Evolutionary conservation across 2,113 vertebrate species (phyloP).

Genomic region (Irena cyanogastra): DNA sequence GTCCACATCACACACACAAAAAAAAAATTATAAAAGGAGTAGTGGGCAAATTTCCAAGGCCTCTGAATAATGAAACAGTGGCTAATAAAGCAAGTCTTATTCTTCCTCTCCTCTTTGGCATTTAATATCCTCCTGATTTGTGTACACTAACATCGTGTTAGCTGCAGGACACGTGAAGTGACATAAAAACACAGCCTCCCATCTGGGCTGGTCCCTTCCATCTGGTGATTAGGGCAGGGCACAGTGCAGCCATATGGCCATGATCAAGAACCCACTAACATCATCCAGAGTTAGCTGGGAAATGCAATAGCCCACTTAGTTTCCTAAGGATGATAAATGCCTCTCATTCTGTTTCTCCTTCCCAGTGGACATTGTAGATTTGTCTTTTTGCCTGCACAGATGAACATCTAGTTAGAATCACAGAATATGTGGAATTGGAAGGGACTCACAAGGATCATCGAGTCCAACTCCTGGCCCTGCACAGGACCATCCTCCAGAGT

Average conservation of each 20-base stretch:
- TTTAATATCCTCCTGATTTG: background rate
- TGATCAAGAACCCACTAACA: constrained; percentile 2
- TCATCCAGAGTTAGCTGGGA: background rate
- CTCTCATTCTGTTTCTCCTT: constrained; percentile 7
- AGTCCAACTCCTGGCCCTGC: background rate
- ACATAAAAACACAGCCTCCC: background rate
- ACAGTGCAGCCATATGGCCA: background rate
- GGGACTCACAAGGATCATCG: background rate
- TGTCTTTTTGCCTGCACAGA: background rate
- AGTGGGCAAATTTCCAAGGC: background rate
- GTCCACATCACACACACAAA: background rate
- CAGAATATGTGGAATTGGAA: background rate
- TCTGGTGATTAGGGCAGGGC: background rate
- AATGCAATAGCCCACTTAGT: background rate
- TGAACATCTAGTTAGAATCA: background rate
- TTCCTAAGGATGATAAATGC: constrained; percentile 16
- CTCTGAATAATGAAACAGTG: background rate
- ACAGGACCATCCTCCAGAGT: background rate
- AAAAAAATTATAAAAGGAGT: background rate
- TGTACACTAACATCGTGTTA: background rate
- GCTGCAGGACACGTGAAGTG: background rate
- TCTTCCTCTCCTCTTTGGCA: background rate
- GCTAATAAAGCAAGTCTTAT: background rate
- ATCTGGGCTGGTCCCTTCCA: background rate
- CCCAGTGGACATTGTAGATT: background rate